These are phyloP conservation scores for Agrypnia vestita DNA, from an alignment of 1,140 invertebrate genomes.

Conservation along the genomic window DNA sequence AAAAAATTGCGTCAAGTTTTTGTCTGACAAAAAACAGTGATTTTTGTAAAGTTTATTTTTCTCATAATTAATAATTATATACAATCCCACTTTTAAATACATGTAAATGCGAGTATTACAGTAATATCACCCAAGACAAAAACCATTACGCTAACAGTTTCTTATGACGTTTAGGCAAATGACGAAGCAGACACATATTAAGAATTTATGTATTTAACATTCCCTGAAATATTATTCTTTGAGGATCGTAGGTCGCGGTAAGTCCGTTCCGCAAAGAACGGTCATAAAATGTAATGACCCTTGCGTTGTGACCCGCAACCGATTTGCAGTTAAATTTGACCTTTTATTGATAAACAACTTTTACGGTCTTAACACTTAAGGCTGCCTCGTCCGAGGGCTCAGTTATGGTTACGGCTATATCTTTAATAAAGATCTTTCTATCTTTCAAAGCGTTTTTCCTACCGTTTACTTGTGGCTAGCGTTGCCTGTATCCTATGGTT, in stretches of 20 bases:
- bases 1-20: too few species aligned
- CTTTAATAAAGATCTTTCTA: conserved; percentile 30
- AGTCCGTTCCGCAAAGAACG: conserved; percentile 33
- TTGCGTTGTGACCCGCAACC: conserved; percentile 34
- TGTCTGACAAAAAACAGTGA: too few species aligned
- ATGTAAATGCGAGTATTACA: too few species aligned
- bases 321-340: conserved; percentile 48
- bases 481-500: background rate
- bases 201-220: too few species aligned
- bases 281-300: conserved; percentile 48
- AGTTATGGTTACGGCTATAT: background rate
- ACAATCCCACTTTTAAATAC: too few species aligned
- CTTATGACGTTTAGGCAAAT: too few species aligned
- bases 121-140: too few species aligned
- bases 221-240: too few species aligned
- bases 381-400: background rate
- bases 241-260: background rate
- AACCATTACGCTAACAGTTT: too few species aligned
- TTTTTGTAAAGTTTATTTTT: too few species aligned
- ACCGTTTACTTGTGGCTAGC: background rate
- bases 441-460: conserved; percentile 8
- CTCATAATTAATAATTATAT: too few species aligned
- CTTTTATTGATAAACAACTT: conserved; percentile 52
- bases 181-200: too few species aligned
- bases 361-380: conserved; percentile 31